Evolutionary conservation across 2,113 vertebrate species (phyloP).

Genomic region (Grallaria varia): DNA sequence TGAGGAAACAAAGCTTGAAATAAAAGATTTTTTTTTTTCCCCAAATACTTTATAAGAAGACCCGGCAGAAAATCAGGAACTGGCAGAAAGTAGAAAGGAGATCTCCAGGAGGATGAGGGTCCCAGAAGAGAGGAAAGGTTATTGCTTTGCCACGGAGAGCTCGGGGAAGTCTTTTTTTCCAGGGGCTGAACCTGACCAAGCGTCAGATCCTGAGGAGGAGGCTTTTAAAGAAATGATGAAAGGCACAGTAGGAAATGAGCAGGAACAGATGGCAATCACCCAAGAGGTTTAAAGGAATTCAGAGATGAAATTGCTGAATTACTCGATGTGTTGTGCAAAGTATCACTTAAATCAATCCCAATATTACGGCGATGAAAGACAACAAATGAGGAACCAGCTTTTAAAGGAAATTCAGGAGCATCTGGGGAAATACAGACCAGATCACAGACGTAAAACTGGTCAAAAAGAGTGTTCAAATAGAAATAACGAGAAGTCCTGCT

Average conservation of each 20-base stretch:
- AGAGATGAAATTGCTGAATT: not conserved
- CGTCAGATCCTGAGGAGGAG: not conserved
- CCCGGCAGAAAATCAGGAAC: not conserved
- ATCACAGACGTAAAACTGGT: not conserved
- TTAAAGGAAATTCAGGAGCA: not conserved
- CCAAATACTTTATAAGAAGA: not conserved
- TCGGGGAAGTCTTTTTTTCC: not conserved
- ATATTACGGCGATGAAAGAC: not conserved
- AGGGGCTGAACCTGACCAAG: not conserved
- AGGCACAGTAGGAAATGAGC: not conserved
- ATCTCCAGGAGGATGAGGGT: not conserved
- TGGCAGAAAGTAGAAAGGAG: not conserved
- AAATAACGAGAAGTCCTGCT: not conserved
- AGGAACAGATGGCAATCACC: constrained; percentile 16
- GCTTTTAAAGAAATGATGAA: not conserved
- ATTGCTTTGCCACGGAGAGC: not conserved
- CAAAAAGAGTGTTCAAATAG: not conserved
- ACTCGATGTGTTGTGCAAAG: not conserved
- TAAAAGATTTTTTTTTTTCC: not conserved
- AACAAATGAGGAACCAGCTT: not conserved
- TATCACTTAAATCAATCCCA: not conserved
- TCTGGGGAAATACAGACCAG: not conserved
- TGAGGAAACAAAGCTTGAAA: not conserved
- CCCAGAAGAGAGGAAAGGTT: not conserved
- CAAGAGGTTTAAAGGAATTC: constrained; percentile 16